Evolutionary conservation across 2,797 vertebrate species (phyloP), one percentile per base, ranked within the genome.

Genomic region (Protonibea diacanthus): DNA sequence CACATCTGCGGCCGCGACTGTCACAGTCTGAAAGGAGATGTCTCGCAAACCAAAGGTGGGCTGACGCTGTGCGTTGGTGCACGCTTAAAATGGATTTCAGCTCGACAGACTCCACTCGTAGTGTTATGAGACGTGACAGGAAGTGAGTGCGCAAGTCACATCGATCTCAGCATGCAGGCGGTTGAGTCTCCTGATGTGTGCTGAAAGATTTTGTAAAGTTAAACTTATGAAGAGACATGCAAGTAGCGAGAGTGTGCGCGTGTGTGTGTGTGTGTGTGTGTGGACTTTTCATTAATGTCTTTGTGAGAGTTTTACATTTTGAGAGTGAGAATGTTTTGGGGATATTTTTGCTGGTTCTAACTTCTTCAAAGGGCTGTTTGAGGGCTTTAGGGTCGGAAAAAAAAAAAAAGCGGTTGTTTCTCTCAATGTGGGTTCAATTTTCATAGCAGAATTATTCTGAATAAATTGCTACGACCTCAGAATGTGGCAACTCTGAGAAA

Each of bases 91-190:
- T 74, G 56, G 44, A 81, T 85, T 72, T 52, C n/a, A 70, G 48
- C 71, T 78, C 76, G 64, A 62, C 74, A 53, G 69, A 74, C 56
- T 67, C 55, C 25, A 33, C 49, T 70, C n/a, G 45, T 78, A 57
- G 76, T 55, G 23, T 77, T 40, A 84, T 71, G 27, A 9, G 56
- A 85, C 77, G 60, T 88, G 86, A 88, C 86, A 69, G 56, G 40
- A 59, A 78, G 71, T 88, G 80, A 85, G 74, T 70, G 81, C 63
- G 44, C 58, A 67, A 57, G 83, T 88, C 83, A 80, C 77, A 75
- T 71, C n/a, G 8, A 72, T 79, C 56, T 74, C 62, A 57, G 27
- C 42, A 7, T 25, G 74, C 62, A 27, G 23, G 69, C 18, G 1
- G 49, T 74, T 20, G 1, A 17, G 61, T 60, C 21, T 53, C 33